Base-by-base conservation (phyloP, 1,140 invertebrate genomes). In the Trinorchestia longiramus region DNA sequence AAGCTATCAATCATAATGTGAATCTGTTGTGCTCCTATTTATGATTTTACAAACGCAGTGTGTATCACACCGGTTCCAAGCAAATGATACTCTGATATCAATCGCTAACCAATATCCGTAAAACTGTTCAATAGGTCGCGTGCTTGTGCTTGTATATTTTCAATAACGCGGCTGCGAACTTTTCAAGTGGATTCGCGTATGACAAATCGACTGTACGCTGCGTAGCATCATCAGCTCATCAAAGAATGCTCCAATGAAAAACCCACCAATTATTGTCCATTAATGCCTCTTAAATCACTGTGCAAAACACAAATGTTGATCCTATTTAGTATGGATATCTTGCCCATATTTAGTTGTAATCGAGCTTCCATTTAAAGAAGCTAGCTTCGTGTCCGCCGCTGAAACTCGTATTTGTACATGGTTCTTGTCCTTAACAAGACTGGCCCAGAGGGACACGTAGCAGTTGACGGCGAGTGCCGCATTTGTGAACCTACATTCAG, bases 221-320 rank as follows among this genome's bases (percentile, higher is more conserved):
- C 62, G 62, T 77, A 36, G 62, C 62, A 77, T 77, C 62, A 36
- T 15, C 62, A 77, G 62, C 62, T 19, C 62, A 77, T 36, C 62
- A 77, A 36, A 77, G 92, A 36, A 94, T 94, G 92, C 92, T 28
- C 3, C 6, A 45, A 47, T 94, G 44, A 42, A 23, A 15, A 43
- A 43, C 44, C 90, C 44, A n/a, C 92, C 43, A 94, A 94, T 94
- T 94, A 94, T 53, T 53, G 92, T 45, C 40, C 92, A 94, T 94
- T 94, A 94, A 47, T 45, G 92, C 47, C 92, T 94, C 92, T 47
- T 94, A 94, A 94, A 94, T 94, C 92, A 47, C 40, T 94, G 44
- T 15, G 17, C 43, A 45, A 94, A 94, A 94, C 92, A 43, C 92
- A 94, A 94, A 94, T 47, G 92, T 94, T 94, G 92, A 43, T 44